Percentiles rank a stretch among this genome's conserved stretches.
These are phyloP conservation scores for Ranitomeya imitator DNA, from an alignment of 2,113 vertebrate genomes.

Conservation along the genomic window DNA sequence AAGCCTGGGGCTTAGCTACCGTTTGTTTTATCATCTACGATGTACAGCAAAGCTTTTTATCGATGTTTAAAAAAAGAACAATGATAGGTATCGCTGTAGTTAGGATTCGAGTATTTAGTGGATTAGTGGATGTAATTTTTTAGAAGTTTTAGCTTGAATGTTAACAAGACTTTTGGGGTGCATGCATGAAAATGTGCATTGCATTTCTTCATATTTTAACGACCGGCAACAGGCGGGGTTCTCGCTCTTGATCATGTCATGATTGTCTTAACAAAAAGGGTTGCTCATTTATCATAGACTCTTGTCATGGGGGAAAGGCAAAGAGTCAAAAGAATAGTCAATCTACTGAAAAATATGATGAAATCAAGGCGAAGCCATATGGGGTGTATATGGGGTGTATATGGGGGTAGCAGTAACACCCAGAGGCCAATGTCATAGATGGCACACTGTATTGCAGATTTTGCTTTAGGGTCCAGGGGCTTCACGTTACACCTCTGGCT, in stretches of 20 bases:
- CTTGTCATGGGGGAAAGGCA: background rate
- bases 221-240: slow-evolving; percentile 22
- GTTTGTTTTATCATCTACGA: slow-evolving; percentile 75
- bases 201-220: slow-evolving; percentile 68
- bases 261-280: background rate
- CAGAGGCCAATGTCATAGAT: background rate
- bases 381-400: background rate
- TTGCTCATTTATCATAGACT: background rate
- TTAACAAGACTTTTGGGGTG: slow-evolving; percentile 79
- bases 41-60: slow-evolving; percentile 83
- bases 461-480: background rate
- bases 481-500: background rate
- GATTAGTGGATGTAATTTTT: slow-evolving; percentile 79
- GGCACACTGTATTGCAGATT: background rate
- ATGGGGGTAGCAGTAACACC: background rate
- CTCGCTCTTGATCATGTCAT: slow-evolving; percentile 14
- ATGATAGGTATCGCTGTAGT: slow-evolving; percentile 77
- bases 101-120: slow-evolving; percentile 79
- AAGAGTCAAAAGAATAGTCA: background rate
- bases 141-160: slow-evolving; percentile 79
- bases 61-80: slow-evolving; percentile 68
- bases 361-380: background rate
- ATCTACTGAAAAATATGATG: background rate
- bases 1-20: slow-evolving; percentile 3
- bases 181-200: slow-evolving; percentile 80